Base-by-base conservation (phyloP, 1,140 invertebrate species). In the Eciton burchellii region DNA sequence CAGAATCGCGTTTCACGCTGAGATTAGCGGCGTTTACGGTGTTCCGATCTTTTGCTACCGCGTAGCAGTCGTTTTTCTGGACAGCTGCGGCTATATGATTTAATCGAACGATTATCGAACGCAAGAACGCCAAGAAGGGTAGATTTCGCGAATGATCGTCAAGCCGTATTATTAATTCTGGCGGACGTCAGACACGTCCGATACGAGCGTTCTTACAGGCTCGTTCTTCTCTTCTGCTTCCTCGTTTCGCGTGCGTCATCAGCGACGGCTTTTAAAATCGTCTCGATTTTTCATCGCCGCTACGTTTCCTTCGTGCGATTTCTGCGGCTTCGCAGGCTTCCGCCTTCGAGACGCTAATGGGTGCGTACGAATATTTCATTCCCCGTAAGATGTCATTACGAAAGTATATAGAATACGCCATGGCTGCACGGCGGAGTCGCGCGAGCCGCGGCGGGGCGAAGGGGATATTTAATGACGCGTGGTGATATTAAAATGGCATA, bases 401-500 rank as follows among this genome's bases (percentile, higher is more conserved):
- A 83, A 83, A 87, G 62, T 87, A 81, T 71, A 87, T 49, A 63
- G 81, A 52, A 73, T 77, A 71, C 49, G 62, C 74, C 62, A 71
- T 62, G 66, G 74, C 47, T 82, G 47, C 45, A 56, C 52, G 26
- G 29, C 43, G 16, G 66, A 54, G 72, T 52, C 24, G 60, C 24
- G 60, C 52, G 76, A 47, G 70, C 62, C 41, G 60, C 41, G 57
- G 76, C 45, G 54, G 56, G 41, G 74, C 91, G 83, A 82, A 88
- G 90, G n/a, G 92, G 89, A 92, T 92, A 93, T 90, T 93, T 93
- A 94, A 94, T 94, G 93, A 92, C 89, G 92, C 92, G 91, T 93
- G 89, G 91, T 89, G 92, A 94, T 94, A 94, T 93, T 94, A 93
- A 93, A 94, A 94, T 92, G 91, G 92, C 91, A 93, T 93, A 94